These are phyloP conservation scores for Ornithoptera alexandrae DNA, from an alignment of 2,888 invertebrate species.

Conservation along the genomic window DNA sequence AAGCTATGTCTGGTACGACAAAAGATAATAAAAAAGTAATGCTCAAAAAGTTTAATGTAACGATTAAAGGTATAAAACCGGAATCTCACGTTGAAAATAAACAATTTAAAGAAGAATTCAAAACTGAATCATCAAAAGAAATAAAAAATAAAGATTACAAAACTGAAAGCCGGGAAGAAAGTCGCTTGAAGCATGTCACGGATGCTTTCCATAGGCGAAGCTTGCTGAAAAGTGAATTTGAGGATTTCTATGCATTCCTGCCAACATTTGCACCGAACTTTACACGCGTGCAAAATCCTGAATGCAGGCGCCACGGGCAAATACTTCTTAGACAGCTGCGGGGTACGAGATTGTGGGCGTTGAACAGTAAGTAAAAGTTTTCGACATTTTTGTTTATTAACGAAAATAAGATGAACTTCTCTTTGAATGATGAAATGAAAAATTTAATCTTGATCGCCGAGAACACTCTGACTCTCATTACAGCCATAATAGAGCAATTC, in stretches of 20 bases:
- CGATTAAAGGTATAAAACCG: constrained; percentile 31
- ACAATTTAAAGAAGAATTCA: constrained; percentile 36
- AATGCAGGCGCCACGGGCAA: constrained; percentile 85
- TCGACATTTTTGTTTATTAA: not conserved
- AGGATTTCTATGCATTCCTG: constrained; percentile 82
- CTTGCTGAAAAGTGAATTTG: constrained; percentile 78
- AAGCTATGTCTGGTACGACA: constrained; percentile 17
- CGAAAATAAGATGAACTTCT: too few species aligned
- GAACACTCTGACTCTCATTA: too few species aligned
- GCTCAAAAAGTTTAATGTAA: constrained; percentile 5
- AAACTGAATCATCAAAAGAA: constrained; percentile 37
- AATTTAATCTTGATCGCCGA: too few species aligned
- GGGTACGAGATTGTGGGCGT: constrained; percentile 84
- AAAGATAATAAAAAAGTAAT: constrained; percentile 12
- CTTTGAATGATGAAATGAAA: too few species aligned
- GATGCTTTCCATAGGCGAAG: constrained; percentile 66
- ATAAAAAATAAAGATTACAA: constrained; percentile 42
- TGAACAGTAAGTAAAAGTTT: constrained; percentile 83
- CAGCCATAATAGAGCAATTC: too few species aligned
- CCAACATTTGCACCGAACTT: constrained; percentile 86
- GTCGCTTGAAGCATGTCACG: constrained; percentile 58
- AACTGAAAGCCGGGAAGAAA: constrained; percentile 45
- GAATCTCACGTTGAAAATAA: constrained; percentile 35
- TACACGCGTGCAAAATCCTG: constrained; percentile 81
- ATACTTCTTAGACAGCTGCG: constrained; percentile 84